Conservation (phyloP, 2,797 vertebrate genomes). For the Channallabes apus region DNA sequence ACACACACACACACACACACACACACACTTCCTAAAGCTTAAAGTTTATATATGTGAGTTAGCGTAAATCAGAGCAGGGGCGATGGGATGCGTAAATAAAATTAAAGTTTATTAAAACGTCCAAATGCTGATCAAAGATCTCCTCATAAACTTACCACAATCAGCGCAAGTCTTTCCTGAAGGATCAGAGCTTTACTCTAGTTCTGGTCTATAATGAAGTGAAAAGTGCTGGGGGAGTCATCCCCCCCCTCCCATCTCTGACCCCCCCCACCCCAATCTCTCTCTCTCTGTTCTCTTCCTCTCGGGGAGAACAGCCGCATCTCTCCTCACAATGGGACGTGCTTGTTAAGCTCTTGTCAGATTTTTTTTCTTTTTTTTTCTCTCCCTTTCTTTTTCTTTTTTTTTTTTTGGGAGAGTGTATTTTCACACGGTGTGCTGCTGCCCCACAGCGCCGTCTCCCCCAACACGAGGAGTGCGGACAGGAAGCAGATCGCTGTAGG, state of each 20-base stretch:
- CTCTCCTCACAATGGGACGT: not conserved
- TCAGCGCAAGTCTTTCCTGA: conserved; percentile 63
- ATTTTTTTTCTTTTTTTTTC: not conserved
- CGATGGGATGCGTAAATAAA: conserved; percentile 78
- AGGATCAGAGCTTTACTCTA: not conserved
- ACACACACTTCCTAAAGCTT: conserved; percentile 46
- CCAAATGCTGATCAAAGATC: conserved; percentile 78
- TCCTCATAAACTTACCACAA: conserved; percentile 78
- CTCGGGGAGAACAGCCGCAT: not conserved
- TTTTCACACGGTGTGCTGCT: conserved; percentile 13
- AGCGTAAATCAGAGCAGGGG: conserved; percentile 73
- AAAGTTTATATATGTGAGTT: conserved; percentile 31
- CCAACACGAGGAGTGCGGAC: not conserved
- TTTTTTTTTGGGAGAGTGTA: not conserved
- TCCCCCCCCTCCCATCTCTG: conserved; percentile 55
- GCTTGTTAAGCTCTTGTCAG: conserved; percentile 7
- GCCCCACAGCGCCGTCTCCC: conserved; percentile 9
- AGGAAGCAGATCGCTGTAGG: not conserved
- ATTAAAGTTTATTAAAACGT: conserved; percentile 82
- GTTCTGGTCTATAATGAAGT: not conserved
- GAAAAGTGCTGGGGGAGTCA: conserved; percentile 50
- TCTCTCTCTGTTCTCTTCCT: not conserved
- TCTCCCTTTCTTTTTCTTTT: not conserved
- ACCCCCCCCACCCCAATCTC: conserved; percentile 68
- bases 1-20: conserved; percentile 13